Evolutionary conservation across 1,140 invertebrate species (phyloP).

Genomic region (Drosophila kurseongensis): DNA sequence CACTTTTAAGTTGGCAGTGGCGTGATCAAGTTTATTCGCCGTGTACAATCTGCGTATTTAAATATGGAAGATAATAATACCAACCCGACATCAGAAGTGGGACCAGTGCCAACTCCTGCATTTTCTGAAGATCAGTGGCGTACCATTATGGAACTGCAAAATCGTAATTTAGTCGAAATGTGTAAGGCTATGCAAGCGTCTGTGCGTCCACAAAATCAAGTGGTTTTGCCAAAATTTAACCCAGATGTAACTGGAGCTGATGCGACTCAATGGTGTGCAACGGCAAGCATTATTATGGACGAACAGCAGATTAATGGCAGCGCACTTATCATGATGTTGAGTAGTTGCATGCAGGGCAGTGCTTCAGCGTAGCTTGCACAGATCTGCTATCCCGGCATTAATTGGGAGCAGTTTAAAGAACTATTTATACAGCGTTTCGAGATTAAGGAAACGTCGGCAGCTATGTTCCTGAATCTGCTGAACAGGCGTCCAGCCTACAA

Average conservation of each 20-base stretch:
- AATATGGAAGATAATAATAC: no score
- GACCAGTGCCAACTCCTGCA: conserved; percentile 3
- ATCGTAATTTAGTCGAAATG: conserved; percentile 4
- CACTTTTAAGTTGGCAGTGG: no score
- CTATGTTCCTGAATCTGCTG: no score
- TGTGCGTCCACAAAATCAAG: conserved; percentile 1
- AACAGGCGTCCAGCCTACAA: conserved; percentile 14
- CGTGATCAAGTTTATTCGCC: no score
- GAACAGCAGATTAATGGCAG: conserved; percentile 16
- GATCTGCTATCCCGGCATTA: background rate
- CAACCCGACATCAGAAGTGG: no score
- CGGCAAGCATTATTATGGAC: background rate
- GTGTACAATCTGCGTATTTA: no score
- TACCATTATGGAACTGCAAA: background rate
- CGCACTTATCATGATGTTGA: conserved; percentile 6
- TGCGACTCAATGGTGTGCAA: no score
- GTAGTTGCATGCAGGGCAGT: conserved; percentile 12
- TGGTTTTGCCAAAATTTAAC: conserved; percentile 1
- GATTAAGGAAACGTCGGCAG: no score
- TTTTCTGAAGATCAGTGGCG: conserved; percentile 4
- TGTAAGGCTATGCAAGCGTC: conserved; percentile 16
- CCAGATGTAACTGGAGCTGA: no score
- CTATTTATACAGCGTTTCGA: conserved; percentile 18
- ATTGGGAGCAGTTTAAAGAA: conserved; percentile 2
- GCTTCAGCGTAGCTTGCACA: background rate